phyloP scores from a whole-genome alignment of 2,888 invertebrate genomes.

The Metallyticus violacea region DNA sequence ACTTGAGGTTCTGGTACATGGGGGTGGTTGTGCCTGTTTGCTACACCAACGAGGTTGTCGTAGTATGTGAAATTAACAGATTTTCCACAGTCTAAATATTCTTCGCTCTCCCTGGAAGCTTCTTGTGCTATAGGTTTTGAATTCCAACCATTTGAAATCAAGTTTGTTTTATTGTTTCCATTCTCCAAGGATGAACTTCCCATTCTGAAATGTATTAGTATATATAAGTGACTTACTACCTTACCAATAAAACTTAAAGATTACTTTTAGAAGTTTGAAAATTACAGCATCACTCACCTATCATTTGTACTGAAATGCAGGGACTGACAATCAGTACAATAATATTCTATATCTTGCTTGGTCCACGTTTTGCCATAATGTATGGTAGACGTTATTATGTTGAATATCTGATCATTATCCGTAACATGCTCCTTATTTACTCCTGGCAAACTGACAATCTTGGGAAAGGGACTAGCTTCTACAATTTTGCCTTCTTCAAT shows the following conservation, averaged over 20 bases:
- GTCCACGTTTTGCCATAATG: slow-evolving; percentile 65
- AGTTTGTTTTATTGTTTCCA: slow-evolving; percentile 15
- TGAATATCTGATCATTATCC: slow-evolving; percentile 69
- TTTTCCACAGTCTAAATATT: slow-evolving; percentile 71
- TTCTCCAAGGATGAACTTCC: background rate
- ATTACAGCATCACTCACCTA: slow-evolving; percentile 10
- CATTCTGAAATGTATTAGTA: background rate
- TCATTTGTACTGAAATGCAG: slow-evolving; percentile 14
- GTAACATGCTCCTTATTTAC: slow-evolving; percentile 41
- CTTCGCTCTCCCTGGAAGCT: slow-evolving; percentile 33
- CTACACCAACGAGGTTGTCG: slow-evolving; percentile 82
- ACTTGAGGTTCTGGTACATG: slow-evolving; percentile 83
- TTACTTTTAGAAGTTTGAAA: background rate
- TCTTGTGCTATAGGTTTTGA: slow-evolving; percentile 12
- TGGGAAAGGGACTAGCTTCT: slow-evolving; percentile 58
- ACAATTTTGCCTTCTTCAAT: slow-evolving; percentile 72
- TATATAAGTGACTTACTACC: no score
- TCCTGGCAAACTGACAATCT: slow-evolving; percentile 47
- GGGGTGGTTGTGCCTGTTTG: slow-evolving; percentile 78
- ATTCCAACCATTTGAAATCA: slow-evolving; percentile 19
- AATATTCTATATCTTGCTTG: slow-evolving; percentile 62
- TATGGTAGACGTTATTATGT: slow-evolving; percentile 71
- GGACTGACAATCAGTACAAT: slow-evolving; percentile 58
- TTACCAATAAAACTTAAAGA: background rate
- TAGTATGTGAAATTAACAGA: slow-evolving; percentile 85